Percentiles rank a stretch among this genome's conserved stretches.
phyloP scores from a whole-genome alignment of 2,113 vertebrate genomes.

The Stercorarius parasiticus region DNA sequence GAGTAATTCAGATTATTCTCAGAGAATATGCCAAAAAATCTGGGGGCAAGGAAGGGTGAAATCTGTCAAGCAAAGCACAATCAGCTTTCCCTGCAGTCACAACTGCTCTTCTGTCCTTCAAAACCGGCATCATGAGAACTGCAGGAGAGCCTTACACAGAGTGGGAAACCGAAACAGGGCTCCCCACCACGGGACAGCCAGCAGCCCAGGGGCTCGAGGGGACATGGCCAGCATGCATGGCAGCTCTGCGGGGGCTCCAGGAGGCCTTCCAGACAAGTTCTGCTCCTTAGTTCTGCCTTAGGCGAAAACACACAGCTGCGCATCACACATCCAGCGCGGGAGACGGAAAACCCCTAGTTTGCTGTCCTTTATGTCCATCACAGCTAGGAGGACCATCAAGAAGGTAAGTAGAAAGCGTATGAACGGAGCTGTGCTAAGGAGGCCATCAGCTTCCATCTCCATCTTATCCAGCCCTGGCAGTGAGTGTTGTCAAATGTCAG shows the following conservation, averaged over 20 bases:
- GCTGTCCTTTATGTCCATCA: not conserved
- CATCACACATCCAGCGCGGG: accelerated
- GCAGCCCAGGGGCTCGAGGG: not conserved
- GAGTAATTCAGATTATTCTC: not conserved
- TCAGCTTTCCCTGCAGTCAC: not conserved
- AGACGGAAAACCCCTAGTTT: not conserved
- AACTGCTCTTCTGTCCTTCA: not conserved
- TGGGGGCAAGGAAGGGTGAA: not conserved
- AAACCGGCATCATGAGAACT: accelerated
- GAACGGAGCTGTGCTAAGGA: not conserved
- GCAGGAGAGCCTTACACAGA: not conserved
- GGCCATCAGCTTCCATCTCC: not conserved
- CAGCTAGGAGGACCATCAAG: no score
- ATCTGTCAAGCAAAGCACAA: not conserved
- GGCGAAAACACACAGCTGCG: not conserved
- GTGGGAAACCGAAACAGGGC: not conserved
- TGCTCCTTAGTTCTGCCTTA: not conserved
- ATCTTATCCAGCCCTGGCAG: not conserved
- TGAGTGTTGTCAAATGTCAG: not conserved
- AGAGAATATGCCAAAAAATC: not conserved
- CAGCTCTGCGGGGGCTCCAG: not conserved
- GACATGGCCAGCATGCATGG: accelerated
- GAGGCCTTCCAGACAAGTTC: not conserved
- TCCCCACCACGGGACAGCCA: not conserved
- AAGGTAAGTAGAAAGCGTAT: not conserved